These are phyloP conservation scores for Drosophila tani DNA, from an alignment of 1,140 invertebrate genomes.

Conservation along the genomic window DNA sequence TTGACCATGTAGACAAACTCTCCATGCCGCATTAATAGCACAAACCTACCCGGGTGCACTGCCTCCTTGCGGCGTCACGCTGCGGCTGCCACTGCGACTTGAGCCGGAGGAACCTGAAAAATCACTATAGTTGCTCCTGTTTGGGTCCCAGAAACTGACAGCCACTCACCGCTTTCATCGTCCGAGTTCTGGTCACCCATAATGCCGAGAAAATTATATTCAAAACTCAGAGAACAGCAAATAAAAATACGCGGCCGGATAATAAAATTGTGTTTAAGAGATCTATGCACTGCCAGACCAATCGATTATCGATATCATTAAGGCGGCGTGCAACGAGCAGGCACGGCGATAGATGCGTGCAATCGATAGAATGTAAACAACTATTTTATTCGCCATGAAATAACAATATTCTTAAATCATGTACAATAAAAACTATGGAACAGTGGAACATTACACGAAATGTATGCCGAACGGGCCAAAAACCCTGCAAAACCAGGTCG, in stretches of 20 bases:
- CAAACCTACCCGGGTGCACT: constrained; percentile 70
- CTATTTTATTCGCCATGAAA: background rate
- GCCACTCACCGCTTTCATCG: constrained; percentile 65
- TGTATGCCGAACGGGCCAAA: no score
- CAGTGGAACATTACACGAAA: no score
- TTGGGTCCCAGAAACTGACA: background rate
- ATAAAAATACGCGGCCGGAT: constrained; percentile 16
- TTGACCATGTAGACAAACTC: background rate
- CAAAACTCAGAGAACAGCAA: background rate
- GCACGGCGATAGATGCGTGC: background rate
- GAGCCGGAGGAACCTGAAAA: constrained; percentile 86
- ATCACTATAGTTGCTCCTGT: background rate
- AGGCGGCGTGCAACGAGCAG: constrained; percentile 9
- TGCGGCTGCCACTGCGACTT: constrained; percentile 85
- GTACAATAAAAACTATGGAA: background rate
- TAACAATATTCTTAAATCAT: background rate
- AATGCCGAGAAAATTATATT: background rate
- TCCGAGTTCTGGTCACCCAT: constrained; percentile 67
- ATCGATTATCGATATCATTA: constrained; percentile 2
- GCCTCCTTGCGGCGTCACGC: constrained; percentile 84
- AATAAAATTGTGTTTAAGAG: constrained; percentile 19
- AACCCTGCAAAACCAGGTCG: background rate
- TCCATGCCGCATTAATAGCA: constrained; percentile 50
- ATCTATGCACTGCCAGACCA: background rate
- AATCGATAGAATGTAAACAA: constrained; percentile 47